Evolutionary conservation across 2,797 vertebrate species (phyloP).

Genomic region (Morus bassanus): DNA sequence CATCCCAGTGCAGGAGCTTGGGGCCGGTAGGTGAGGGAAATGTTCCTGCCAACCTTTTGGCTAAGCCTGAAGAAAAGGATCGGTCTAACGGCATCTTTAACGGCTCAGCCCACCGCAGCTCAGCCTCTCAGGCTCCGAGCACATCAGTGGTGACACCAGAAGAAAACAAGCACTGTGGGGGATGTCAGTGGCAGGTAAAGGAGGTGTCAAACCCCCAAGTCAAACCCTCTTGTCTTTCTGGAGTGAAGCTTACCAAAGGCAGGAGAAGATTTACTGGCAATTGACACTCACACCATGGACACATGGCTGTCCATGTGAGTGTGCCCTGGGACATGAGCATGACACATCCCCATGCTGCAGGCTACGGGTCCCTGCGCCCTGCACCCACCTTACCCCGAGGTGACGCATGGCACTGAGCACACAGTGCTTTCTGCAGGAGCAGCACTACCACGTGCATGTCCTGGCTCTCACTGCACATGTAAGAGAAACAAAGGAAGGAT

Average conservation of each 20-base stretch:
- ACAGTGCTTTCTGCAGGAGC: not conserved
- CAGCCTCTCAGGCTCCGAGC: not conserved
- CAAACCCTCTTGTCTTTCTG: not conserved
- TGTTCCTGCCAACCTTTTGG: not conserved
- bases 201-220: not conserved
- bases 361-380: accelerated
- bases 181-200: not conserved
- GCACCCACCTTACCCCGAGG: not conserved
- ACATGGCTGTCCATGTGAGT: accelerated
- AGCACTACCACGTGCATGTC: accelerated
- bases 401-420: accelerated
- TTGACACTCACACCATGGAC: accelerated
- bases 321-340: accelerated
- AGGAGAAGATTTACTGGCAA: not conserved
- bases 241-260: not conserved
- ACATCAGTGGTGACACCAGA: not conserved
- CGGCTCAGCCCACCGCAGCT: not conserved
- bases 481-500: not conserved
- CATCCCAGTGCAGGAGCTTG: not conserved
- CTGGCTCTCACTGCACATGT: accelerated
- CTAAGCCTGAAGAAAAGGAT: not conserved
- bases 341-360: not conserved
- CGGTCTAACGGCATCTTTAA: not conserved
- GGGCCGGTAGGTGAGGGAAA: accelerated
- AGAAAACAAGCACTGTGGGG: not conserved